These are phyloP conservation scores for Drosophila infuscata DNA, from an alignment of 2,888 invertebrate species.

Conservation along the genomic window DNA sequence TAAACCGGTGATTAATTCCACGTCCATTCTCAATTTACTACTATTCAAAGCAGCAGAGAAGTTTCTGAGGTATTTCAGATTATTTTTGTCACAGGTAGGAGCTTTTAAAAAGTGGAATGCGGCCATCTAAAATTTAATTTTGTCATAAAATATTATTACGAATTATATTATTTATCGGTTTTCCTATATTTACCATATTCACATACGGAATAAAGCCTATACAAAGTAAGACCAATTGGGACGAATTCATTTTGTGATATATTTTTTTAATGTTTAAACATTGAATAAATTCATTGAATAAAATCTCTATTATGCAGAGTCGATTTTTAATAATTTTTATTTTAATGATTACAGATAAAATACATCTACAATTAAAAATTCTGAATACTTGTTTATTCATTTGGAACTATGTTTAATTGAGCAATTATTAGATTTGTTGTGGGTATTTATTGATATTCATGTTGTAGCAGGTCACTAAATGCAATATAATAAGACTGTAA, in stretches of 20 bases:
- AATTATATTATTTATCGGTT: neutral
- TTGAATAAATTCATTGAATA: neutral
- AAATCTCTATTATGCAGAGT: neutral
- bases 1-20: neutral
- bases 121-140: neutral
- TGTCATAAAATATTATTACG: neutral
- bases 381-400: neutral
- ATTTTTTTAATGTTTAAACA: neutral
- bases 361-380: neutral
- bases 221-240: neutral
- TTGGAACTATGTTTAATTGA: neutral
- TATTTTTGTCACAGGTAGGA: neutral
- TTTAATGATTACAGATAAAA: neutral
- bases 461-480: neutral
- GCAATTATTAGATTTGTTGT: neutral
- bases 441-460: neutral
- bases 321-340: neutral
- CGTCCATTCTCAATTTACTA: fast-evolving
- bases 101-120: neutral
- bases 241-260: neutral
- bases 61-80: neutral
- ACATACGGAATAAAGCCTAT: neutral
- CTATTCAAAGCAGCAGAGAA: neutral
- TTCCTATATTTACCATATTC: neutral
- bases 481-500: neutral